Percentiles rank a stretch among this genome's conserved stretches.
Evolutionary conservation across 2,888 invertebrate genomes (phyloP).

Genomic region (Calliopum simillimum): DNA sequence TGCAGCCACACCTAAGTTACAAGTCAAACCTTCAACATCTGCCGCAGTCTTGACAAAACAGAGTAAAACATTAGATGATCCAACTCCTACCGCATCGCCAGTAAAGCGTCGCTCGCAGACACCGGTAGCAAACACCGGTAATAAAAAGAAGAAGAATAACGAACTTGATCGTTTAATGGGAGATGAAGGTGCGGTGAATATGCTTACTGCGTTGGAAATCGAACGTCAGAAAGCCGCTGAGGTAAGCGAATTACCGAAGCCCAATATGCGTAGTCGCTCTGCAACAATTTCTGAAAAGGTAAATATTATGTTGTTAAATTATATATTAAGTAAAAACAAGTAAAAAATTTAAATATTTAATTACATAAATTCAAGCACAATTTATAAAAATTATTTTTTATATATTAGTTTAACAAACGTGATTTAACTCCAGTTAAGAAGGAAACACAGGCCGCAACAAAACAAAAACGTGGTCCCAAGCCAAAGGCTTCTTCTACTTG

Average conservation of each 20-base stretch:
- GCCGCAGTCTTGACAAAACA: conserved; percentile 18
- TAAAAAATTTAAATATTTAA: not conserved
- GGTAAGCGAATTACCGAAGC: conserved; percentile 41
- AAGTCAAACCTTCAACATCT: conserved; percentile 7
- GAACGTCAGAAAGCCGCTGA: conserved; percentile 53
- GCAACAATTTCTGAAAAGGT: conserved; percentile 57
- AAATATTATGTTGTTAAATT: conserved; percentile 19
- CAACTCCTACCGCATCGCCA: conserved; percentile 24
- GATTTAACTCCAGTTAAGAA: conserved; percentile 26
- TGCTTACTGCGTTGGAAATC: conserved; percentile 82
- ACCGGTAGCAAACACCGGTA: conserved; percentile 51
- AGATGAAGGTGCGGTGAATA: conserved; percentile 89
- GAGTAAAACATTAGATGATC: not conserved
- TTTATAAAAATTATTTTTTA: not conserved
- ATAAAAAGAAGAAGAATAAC: conserved; percentile 70
- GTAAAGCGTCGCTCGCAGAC: conserved; percentile 58
- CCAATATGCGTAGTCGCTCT: conserved; percentile 60
- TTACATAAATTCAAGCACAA: not conserved
- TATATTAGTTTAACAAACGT: conserved; percentile 16
- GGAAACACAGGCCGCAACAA: conserved; percentile 30
- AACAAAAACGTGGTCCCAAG: conserved; percentile 47
- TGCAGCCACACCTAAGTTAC: conserved; percentile 42
- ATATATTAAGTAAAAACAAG: too few relatives aligned
- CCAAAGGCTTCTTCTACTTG: conserved; percentile 66
- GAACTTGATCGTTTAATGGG: conserved; percentile 83